These are phyloP conservation scores for Colaptes auratus DNA, from an alignment of 2,113 vertebrate species.

Conservation along the genomic window DNA sequence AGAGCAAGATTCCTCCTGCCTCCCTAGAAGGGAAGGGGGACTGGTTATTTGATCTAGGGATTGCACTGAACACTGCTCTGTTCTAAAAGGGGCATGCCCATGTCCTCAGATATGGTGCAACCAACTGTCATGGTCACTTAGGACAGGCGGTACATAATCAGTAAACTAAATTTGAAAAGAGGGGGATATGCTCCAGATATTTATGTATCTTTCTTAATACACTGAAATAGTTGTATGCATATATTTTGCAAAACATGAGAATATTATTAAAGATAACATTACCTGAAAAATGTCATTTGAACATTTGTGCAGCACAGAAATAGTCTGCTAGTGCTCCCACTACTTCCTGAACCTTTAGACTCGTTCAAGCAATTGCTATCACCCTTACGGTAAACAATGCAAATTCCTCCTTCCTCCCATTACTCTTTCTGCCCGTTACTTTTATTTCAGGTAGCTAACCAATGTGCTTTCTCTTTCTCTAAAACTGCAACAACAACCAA, in stretches of 20 bases:
- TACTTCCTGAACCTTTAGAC: not conserved
- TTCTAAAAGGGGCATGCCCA: not conserved
- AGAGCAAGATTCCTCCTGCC: not conserved
- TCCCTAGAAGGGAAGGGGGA: not conserved
- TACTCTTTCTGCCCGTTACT: not conserved
- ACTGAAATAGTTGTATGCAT: not conserved
- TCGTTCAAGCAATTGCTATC: not conserved
- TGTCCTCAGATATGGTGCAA: not conserved
- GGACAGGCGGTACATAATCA: not conserved
- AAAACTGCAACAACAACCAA: not conserved
- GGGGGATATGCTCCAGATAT: not conserved
- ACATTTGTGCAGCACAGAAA: not conserved
- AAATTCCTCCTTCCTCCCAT: not conserved
- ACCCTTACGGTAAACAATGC: not conserved
- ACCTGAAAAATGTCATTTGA: not conserved
- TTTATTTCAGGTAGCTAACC: not conserved
- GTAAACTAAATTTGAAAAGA: not conserved
- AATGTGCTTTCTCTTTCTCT: not conserved
- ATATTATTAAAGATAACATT: not conserved
- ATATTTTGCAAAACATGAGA: not conserved
- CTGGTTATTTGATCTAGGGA: not conserved
- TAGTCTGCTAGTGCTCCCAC: not conserved
- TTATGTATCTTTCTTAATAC: not conserved
- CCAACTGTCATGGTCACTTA: not conserved
- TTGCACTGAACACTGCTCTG: fast-evolving